phyloP scores from a whole-genome alignment of 1,140 invertebrate genomes.

The Portunus trituberculatus region DNA sequence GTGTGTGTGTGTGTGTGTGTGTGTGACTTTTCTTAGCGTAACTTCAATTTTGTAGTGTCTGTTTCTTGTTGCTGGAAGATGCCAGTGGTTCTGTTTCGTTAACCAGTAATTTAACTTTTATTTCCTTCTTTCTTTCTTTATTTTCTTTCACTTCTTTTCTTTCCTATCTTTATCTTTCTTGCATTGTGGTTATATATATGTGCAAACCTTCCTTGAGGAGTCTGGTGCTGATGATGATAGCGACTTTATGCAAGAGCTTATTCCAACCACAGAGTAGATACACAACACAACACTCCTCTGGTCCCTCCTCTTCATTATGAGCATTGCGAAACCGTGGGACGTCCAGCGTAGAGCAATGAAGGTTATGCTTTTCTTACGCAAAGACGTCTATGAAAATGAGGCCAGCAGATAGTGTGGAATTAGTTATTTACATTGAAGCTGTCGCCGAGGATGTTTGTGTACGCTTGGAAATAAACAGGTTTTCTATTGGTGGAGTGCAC shows the following conservation, averaged over 20 bases:
- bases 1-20: neutral
- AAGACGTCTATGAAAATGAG: neutral
- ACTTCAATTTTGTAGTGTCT: neutral
- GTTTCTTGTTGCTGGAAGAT: neutral
- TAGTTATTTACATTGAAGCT: neutral
- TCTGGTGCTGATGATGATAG: too few species aligned
- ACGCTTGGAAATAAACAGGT: neutral
- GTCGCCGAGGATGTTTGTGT: neutral
- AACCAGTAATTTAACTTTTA: too few species aligned
- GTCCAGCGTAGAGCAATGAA: neutral
- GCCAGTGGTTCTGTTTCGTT: neutral
- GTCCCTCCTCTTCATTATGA: neutral
- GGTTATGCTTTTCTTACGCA: neutral
- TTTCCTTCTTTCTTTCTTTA: too few species aligned
- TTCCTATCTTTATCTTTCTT: too few species aligned
- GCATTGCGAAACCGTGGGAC: neutral
- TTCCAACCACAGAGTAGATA: too few species aligned
- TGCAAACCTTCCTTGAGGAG: too few species aligned
- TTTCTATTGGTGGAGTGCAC: too few species aligned
- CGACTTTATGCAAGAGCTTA: too few species aligned
- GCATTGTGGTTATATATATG: too few species aligned
- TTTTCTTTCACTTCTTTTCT: too few species aligned
- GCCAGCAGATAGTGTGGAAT: neutral
- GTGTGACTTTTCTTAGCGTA: too few species aligned
- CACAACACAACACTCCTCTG: neutral